Evolutionary conservation across 2,797 vertebrate genomes (phyloP).

Genomic region (Tympanoctomys barrerae): DNA sequence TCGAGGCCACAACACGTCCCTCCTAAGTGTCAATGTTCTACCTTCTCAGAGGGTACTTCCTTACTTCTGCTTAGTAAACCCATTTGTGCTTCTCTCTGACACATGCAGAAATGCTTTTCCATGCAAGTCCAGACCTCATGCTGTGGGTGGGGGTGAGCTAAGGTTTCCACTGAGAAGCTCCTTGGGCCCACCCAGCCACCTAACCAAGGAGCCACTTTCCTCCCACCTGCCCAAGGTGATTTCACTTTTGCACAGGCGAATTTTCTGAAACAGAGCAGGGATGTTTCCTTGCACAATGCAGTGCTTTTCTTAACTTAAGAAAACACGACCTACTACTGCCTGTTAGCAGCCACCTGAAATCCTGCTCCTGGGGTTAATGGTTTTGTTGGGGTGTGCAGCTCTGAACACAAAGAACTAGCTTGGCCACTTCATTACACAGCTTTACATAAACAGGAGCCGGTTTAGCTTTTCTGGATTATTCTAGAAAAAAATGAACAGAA

Average conservation of each 20-base stretch:
- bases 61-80: not conserved
- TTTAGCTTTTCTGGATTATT: not conserved
- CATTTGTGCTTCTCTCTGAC: not conserved
- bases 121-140: not conserved
- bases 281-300: not conserved
- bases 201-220: not conserved
- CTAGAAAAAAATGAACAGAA: not conserved
- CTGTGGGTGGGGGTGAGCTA: not conserved
- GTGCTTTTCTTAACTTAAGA: not conserved
- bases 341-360: fast-evolving
- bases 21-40: not conserved
- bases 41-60: not conserved
- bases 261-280: not conserved
- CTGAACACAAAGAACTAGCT: not conserved
- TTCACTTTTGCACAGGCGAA: not conserved
- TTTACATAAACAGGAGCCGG: not conserved
- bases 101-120: not conserved
- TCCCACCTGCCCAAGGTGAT: not conserved
- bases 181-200: not conserved
- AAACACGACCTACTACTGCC: not conserved
- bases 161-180: not conserved
- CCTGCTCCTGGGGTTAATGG: not conserved
- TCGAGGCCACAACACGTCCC: not conserved
- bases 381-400: no score
- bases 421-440: not conserved